These are phyloP conservation scores for Neoarius graeffei DNA, from an alignment of 2,113 vertebrate genomes.

Conservation along the genomic window DNA sequence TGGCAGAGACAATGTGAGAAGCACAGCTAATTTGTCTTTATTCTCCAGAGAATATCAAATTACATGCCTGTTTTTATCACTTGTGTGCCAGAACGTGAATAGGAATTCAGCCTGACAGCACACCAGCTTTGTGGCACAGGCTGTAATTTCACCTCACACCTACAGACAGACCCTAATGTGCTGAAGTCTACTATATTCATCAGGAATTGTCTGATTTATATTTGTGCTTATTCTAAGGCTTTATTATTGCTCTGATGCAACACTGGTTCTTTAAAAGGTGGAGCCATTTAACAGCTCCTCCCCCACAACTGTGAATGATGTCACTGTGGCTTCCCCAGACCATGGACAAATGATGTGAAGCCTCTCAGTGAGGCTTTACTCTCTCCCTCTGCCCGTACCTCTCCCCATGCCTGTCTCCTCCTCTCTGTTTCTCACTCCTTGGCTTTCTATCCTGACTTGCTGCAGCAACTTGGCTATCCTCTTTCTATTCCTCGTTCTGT, in stretches of 20 bases:
- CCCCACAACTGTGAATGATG: constrained; percentile 60
- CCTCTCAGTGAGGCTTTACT: constrained; percentile 48
- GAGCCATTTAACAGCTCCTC: constrained; percentile 58
- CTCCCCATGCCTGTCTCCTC: constrained; percentile 29
- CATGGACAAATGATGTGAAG: constrained; percentile 57
- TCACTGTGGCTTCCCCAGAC: constrained; percentile 65
- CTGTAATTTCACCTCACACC: constrained; percentile 9
- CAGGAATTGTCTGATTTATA: too few relatives aligned
- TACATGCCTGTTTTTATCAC: constrained; percentile 43
- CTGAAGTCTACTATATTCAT: background rate
- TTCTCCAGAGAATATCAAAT: constrained; percentile 47
- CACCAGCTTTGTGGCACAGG: constrained; percentile 18
- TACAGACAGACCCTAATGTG: background rate
- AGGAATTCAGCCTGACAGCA: constrained; percentile 40
- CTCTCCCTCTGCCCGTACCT: constrained; percentile 28
- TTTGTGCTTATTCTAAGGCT: background rate
- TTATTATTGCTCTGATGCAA: background rate
- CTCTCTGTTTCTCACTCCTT: constrained; percentile 27
- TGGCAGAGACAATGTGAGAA: constrained; percentile 50
- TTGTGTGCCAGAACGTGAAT: constrained; percentile 34
- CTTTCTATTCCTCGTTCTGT: constrained; percentile 32
- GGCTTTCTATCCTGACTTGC: constrained; percentile 49
- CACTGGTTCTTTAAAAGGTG: constrained; percentile 68
- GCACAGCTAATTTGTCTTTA: constrained; percentile 51
- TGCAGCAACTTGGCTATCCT: constrained; percentile 49